A percentile compares a stretch with the other conserved stretches of the same genome.
phyloP scores from a whole-genome alignment of 1,140 invertebrate species.

The Portunus trituberculatus region DNA sequence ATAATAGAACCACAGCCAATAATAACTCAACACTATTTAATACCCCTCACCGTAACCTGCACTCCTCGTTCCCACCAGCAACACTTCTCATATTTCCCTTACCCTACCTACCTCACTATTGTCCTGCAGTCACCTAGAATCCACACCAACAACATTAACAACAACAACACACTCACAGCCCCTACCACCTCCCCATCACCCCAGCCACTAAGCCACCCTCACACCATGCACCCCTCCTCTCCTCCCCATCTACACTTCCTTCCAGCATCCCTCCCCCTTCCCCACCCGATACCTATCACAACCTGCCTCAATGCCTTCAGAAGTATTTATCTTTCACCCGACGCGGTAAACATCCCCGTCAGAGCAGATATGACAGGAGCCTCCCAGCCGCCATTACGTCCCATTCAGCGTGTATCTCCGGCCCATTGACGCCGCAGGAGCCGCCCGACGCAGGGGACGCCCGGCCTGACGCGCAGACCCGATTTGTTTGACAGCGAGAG shows the following conservation, averaged over 20 bases:
- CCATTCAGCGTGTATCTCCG: slow-evolving; percentile 50
- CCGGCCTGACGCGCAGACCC: neutral
- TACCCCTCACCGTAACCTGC: neutral
- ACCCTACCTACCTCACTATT: too few species aligned
- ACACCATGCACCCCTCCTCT: neutral
- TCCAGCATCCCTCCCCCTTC: neutral
- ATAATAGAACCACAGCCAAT: neutral
- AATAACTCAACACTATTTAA: neutral
- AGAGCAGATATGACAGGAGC: slow-evolving; percentile 61
- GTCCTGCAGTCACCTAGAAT: too few species aligned
- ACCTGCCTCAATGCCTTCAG: slow-evolving; percentile 18
- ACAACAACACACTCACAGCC: too few species aligned
- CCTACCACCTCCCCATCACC: neutral
- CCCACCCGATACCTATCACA: slow-evolving; percentile 6
- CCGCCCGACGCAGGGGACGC: neutral
- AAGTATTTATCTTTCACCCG: slow-evolving; percentile 64
- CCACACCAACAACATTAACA: too few species aligned
- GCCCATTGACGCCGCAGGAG: slow-evolving; percentile 38
- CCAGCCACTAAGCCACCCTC: too few species aligned
- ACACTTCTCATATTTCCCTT: too few species aligned
- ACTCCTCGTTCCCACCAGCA: too few species aligned
- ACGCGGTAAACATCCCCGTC: slow-evolving; percentile 61
- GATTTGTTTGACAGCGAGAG: neutral
- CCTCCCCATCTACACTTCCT: neutral
- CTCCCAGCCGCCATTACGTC: slow-evolving; percentile 37